Conservation (phyloP, 2,888 invertebrate genomes). For the Acholoe squamosa region DNA sequence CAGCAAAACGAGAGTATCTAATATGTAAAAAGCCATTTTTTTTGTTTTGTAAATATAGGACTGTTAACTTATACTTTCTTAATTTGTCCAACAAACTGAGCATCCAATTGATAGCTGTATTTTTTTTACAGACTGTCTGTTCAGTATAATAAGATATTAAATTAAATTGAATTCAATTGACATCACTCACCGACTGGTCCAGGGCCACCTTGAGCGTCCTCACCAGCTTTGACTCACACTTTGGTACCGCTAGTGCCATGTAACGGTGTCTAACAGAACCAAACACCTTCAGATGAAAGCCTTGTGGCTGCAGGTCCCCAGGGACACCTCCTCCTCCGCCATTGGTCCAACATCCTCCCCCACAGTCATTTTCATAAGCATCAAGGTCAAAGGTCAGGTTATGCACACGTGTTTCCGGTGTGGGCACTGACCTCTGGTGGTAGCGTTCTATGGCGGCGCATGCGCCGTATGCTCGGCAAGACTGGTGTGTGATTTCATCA, state of each 20-base stretch:
- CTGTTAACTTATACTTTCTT: too few relatives aligned
- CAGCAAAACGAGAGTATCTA: too few relatives aligned
- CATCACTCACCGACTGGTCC: constrained; percentile 80
- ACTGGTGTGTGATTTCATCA: constrained; percentile 77
- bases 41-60: too few relatives aligned
- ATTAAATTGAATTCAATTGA: too few relatives aligned
- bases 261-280: constrained; percentile 78
- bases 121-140: background rate
- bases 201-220: constrained; percentile 78
- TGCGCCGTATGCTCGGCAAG: constrained; percentile 79
- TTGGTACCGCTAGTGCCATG: constrained; percentile 78
- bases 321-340: constrained; percentile 67
- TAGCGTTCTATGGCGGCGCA: constrained; percentile 77
- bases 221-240: constrained; percentile 78
- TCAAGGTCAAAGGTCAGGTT: constrained; percentile 79
- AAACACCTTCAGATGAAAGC: constrained; percentile 80
- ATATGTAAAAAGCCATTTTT: too few relatives aligned
- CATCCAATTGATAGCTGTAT: background rate
- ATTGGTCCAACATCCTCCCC: background rate
- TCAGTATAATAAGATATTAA: too few relatives aligned
- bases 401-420: constrained; percentile 73
- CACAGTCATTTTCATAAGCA: constrained; percentile 73
- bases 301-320: constrained; percentile 70
- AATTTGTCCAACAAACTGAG: too few relatives aligned
- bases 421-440: constrained; percentile 72